A percentile compares a stretch with the other conserved stretches of the same genome.
phyloP scores from a whole-genome alignment of 2,888 invertebrate species.

The Phragmatobia fuliginosa region DNA sequence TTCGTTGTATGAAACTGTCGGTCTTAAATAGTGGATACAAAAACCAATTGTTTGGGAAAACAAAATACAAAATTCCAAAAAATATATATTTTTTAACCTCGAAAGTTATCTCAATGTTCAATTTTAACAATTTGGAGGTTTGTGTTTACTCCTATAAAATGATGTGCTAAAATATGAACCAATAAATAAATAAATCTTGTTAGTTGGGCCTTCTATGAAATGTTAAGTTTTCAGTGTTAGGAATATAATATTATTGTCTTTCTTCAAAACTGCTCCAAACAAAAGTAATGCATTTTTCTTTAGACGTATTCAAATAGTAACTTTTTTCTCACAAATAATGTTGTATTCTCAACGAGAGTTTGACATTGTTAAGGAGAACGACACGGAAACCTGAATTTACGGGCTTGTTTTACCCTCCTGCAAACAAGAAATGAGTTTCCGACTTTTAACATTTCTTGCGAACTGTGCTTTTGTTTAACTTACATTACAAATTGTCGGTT shows the following conservation, averaged over 20 bases:
- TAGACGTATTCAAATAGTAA: conserved; percentile 37
- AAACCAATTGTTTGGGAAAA: neutral
- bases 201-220: neutral
- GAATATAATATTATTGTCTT: neutral
- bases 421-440: conserved; percentile 69
- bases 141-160: no score
- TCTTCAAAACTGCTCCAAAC: neutral
- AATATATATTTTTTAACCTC: no score
- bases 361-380: conserved; percentile 72
- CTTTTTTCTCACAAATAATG: conserved; percentile 60
- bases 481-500: conserved; percentile 66
- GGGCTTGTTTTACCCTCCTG: conserved; percentile 60
- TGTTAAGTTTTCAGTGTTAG: neutral
- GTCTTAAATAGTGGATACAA: neutral
- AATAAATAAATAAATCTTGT: neutral
- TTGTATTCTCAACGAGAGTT: conserved; percentile 63
- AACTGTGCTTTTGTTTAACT: conserved; percentile 66
- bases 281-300: conserved; percentile 17
- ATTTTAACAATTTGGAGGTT: no score
- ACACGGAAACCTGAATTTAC: conserved; percentile 73
- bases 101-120: no score
- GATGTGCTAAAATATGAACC: no score
- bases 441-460: conserved; percentile 70
- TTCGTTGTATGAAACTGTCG: neutral
- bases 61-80: no score